These are phyloP conservation scores for Drosophila meridionalis DNA, from an alignment of 2,888 invertebrate species.

Conservation along the genomic window DNA sequence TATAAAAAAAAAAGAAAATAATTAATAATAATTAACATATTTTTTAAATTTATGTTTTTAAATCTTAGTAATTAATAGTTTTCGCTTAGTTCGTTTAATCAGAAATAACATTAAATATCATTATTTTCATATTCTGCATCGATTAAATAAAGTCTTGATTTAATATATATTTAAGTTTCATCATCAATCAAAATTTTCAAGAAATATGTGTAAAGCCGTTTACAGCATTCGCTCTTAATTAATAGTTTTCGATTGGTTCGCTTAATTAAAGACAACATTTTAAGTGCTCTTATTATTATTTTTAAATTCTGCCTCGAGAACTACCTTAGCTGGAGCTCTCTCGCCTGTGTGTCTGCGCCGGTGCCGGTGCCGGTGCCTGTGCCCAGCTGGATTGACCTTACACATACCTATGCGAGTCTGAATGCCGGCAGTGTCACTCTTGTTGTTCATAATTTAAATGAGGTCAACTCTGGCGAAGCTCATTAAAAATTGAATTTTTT, in stretches of 20 bases:
- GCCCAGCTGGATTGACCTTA: conserved; percentile 40
- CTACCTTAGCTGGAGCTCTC: not conserved
- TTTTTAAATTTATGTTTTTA: no score
- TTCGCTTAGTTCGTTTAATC: no score
- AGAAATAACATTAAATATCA: no score
- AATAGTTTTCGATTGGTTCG: conserved; percentile 4
- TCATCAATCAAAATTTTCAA: not conserved
- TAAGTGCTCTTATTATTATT: conserved; percentile 12
- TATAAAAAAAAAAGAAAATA: no score
- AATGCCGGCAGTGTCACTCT: conserved; percentile 38
- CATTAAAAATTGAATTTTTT: conserved; percentile 74
- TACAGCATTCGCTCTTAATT: not conserved
- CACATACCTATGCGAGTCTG: not conserved
- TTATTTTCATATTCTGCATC: no score
- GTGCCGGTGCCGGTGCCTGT: not conserved
- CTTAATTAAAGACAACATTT: conserved; percentile 13
- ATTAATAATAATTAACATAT: no score
- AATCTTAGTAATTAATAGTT: no score
- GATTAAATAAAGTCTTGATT: no score
- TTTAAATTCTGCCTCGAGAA: not conserved
- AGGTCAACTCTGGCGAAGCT: conserved; percentile 72
- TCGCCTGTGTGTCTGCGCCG: not conserved
- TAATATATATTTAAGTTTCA: not conserved
- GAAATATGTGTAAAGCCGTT: not conserved
- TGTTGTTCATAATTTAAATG: conserved; percentile 64